Percentiles rank a stretch among this genome's conserved stretches.
phyloP scores from a whole-genome alignment of 2,888 invertebrate species.

The Dendrolimus houi region DNA sequence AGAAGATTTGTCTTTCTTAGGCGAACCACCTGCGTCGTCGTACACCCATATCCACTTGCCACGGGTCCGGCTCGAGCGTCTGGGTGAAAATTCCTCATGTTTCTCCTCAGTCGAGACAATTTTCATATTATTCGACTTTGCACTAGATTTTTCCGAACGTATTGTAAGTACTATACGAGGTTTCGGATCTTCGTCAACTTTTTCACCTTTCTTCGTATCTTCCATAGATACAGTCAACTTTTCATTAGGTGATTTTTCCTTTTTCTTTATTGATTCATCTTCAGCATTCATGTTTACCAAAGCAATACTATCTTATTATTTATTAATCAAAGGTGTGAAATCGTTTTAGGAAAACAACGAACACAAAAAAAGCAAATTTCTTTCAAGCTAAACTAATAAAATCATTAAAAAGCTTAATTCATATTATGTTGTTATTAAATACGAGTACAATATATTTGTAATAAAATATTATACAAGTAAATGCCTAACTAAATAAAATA shows the following conservation, averaged over 20 bases:
- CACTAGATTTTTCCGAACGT: slow-evolving; percentile 76
- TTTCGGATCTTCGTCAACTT: slow-evolving; percentile 61
- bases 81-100: slow-evolving; percentile 49
- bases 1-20: slow-evolving; percentile 45
- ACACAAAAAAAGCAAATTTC: too few species aligned
- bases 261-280: slow-evolving; percentile 46
- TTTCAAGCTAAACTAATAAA: too few species aligned
- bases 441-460: too few species aligned
- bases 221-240: slow-evolving; percentile 35
- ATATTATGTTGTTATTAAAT: too few species aligned
- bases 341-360: too few species aligned
- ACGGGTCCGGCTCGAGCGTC: slow-evolving; percentile 50
- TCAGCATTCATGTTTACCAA: slow-evolving; percentile 48
- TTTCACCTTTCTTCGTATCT: slow-evolving; percentile 42
- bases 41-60: slow-evolving; percentile 57
- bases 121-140: slow-evolving; percentile 70
- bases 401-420: too few species aligned
- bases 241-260: slow-evolving; percentile 40
- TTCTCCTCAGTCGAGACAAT: slow-evolving; percentile 65
- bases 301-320: too few species aligned
- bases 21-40: slow-evolving; percentile 37
- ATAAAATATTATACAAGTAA: too few species aligned
- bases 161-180: slow-evolving; percentile 79
- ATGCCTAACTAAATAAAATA: too few species aligned
- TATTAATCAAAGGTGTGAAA: too few species aligned